Evolutionary conservation across 1,140 invertebrate genomes (phyloP), one percentile per base, ranked within the genome.

Genomic region (Acromyrmex heyeri): DNA sequence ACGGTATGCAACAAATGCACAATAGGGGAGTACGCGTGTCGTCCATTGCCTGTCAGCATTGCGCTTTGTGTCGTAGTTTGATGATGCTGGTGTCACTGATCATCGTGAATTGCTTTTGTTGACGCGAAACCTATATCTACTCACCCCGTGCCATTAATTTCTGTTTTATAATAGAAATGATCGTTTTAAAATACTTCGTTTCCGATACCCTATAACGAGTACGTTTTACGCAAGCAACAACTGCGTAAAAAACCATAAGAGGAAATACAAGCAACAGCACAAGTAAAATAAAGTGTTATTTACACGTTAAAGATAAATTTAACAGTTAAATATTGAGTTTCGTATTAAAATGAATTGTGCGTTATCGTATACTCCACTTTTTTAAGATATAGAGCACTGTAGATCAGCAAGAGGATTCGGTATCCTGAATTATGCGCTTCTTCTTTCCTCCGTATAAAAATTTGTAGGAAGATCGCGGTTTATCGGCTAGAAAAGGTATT

Each of bases 11-110:
- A 83, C 70, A 83, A 83, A 83, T 62, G 69, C 38, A 79, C 59
- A 76, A 85, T 85, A 27, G 48, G 77, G 21, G 6, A 55, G 75
- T n/a, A 79, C 59, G 70, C 55, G 27, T 87, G 89, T 90, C 27
- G 72, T 55, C 70, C 88, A 86, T 72, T 77, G 78, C 72, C 65
- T 44, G 87, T 91, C 79, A 53, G 82, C 85, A 90, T 92, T 90
- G 90, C 90, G 81, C 87, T 79, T 89, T 88, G 89, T 87, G 82
- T 86, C 65, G 76, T 73, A 30, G 89, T 92, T 92, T 91, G 90
- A 92, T 89, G 90, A 64, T 90, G 88, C 86, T 87, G 89, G 86
- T 91, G 89, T 91, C 81, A 86, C 85, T 87, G 90, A 83, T 90
- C 85, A 92, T 91, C 91, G 87, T 91, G 77, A 83, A 86, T 70